Conservation (phyloP, 2,797 vertebrate genomes). For the Nasua narica region DNA sequence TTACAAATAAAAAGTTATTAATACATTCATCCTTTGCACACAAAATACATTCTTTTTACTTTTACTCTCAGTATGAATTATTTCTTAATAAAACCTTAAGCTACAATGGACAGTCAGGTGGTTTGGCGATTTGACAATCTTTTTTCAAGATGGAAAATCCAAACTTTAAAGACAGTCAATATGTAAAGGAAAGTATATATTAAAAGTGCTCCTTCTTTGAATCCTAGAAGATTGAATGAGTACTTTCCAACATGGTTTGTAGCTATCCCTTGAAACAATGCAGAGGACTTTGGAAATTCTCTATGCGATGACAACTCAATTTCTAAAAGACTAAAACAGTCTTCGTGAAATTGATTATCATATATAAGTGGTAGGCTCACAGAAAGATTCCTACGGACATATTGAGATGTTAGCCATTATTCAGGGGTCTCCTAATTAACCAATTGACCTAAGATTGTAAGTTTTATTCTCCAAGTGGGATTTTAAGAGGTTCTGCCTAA, state of each 20-base stretch:
- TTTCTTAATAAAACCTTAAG: slow-evolving; percentile 72
- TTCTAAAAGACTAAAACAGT: slow-evolving; percentile 34
- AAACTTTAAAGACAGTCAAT: slow-evolving; percentile 23
- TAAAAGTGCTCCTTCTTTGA: slow-evolving; percentile 57
- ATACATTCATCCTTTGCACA: slow-evolving; percentile 81
- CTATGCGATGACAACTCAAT: not conserved
- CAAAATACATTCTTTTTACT: slow-evolving; percentile 79
- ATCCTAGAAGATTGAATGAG: slow-evolving; percentile 25
- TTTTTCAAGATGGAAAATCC: slow-evolving; percentile 54
- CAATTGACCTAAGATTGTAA: slow-evolving; percentile 28
- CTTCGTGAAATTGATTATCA: slow-evolving; percentile 29
- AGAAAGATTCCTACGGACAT: slow-evolving; percentile 19
- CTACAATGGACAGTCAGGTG: slow-evolving; percentile 61
- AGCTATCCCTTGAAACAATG: slow-evolving; percentile 28
- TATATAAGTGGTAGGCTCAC: slow-evolving; percentile 26
- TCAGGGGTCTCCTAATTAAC: not conserved
- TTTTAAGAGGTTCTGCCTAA: slow-evolving; percentile 44
- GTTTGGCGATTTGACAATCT: slow-evolving; percentile 68
- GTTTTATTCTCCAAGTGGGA: slow-evolving; percentile 33
- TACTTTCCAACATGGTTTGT: not conserved
- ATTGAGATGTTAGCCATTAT: slow-evolving; percentile 1
- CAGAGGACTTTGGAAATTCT: slow-evolving; percentile 34
- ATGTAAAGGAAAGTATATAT: slow-evolving; percentile 53
- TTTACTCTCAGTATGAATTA: slow-evolving; percentile 75
- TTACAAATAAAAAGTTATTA: slow-evolving; percentile 82